Base-by-base conservation (phyloP, 1,140 invertebrate genomes). In the Epicauta chinensis region DNA sequence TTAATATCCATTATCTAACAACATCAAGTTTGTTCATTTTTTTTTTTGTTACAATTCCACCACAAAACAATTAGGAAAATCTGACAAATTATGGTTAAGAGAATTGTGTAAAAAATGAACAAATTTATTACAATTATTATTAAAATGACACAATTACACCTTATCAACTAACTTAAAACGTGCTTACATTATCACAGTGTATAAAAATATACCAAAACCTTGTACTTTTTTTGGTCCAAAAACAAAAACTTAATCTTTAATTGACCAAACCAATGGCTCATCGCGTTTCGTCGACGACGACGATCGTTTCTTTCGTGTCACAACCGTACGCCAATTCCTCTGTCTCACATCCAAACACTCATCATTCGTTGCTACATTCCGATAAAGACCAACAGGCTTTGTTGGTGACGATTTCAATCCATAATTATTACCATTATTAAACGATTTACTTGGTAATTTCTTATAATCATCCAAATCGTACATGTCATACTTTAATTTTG, bases 271-370 rank as follows among this genome's bases (percentile, higher is more conserved):
- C 15, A 64, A 31, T 7, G 74, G 74, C 30, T 73, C 68, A 14
- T 76, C 73, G 17, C 58, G 32, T 44, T 73, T 73, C 7, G 23
- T 23, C 7, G 23, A 3, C 4, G 23, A n/a, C 43, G 60, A 68
- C 50, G 70, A 71, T 51, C 64, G 71, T 46, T 69, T 73, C 49
- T 65, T 73, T 23, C 2, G 4, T 7, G 7, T 23, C 4, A 3
- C 7, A 3, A 7, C 4, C 23, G 23, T 23, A 2, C 23, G 23
- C 23, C 23, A 23, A 55, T 65, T 76, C 46, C 43, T 59, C 49
- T 69, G 70, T 44, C 58, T 61, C 37, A 71, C 71, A 53, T 67
- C 63, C 15, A 69, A 50, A 61, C 66, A 66, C 14, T 68, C 66
- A 42, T 71, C 69, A 43, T 70, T 68, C 13, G 60, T 64, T 29